Conservation (phyloP, 2,797 vertebrate species). For the Bufotes viridis region DNA sequence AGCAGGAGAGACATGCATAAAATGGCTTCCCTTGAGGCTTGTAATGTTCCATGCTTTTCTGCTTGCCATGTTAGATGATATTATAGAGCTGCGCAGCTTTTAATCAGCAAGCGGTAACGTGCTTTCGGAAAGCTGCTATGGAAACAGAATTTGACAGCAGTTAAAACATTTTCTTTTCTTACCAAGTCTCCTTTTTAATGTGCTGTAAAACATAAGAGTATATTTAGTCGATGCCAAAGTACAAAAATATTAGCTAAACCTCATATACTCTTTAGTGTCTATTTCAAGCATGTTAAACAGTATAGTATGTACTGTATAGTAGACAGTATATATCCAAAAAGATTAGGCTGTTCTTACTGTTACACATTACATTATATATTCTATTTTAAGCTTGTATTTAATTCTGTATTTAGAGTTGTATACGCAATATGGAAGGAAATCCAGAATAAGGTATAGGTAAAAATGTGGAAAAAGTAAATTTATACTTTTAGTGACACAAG, state of each 20-base stretch:
- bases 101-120: constrained; percentile 32
- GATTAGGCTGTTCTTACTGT: not conserved
- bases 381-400: not conserved
- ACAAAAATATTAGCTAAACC: not conserved
- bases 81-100: constrained; percentile 19
- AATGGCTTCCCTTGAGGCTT: constrained; percentile 56
- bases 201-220: not conserved
- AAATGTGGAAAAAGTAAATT: no score
- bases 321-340: not conserved
- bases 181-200: not conserved
- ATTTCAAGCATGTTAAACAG: not conserved
- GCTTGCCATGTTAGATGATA: constrained; percentile 17
- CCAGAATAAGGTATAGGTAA: no score
- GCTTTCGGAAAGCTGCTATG: constrained; percentile 26
- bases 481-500: not conserved
- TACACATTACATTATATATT: not conserved
- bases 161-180: not conserved
- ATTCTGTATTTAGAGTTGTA: not conserved
- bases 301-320: not conserved
- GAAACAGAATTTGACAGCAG: constrained; percentile 23
- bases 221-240: not conserved
- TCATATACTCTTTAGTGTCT: not conserved
- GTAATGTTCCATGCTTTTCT: constrained; percentile 55
- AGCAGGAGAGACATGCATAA: constrained; percentile 41
- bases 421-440: not conserved